Evolutionary conservation across 2,888 invertebrate species (phyloP).

Genomic region (Amphipoea oculea): DNA sequence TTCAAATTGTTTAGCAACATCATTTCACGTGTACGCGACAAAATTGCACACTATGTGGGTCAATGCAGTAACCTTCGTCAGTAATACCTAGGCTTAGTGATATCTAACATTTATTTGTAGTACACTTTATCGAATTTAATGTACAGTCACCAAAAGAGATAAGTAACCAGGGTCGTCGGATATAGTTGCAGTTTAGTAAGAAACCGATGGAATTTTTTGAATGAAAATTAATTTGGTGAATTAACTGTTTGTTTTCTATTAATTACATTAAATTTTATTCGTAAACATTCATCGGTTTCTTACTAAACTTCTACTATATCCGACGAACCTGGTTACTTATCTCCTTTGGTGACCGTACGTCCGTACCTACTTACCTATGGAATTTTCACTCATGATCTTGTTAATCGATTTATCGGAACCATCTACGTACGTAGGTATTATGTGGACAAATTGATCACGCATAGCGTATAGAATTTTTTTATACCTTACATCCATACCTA

Average conservation of each 20-base stretch:
- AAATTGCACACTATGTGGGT: conserved; percentile 47
- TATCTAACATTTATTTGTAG: conserved; percentile 24
- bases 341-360: no score
- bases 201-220: no score
- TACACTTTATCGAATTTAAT: conserved; percentile 10
- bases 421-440: not conserved
- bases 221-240: no score
- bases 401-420: conserved; percentile 5
- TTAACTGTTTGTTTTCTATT: no score
- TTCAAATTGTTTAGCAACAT: conserved; percentile 29
- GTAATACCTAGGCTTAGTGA: conserved; percentile 31
- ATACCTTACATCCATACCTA: not conserved
- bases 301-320: no score
- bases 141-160: no score
- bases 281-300: no score
- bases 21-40: conserved; percentile 43
- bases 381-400: not conserved
- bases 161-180: no score
- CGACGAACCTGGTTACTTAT: no score
- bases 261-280: no score
- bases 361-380: not conserved
- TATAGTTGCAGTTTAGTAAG: no score
- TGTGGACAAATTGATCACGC: not conserved
- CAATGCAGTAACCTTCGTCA: conserved; percentile 33
- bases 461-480: not conserved